Percentiles rank a stretch among this genome's conserved stretches.
Evolutionary conservation across 2,797 vertebrate genomes (phyloP).

Genomic region (Epinephelus coioides): DNA sequence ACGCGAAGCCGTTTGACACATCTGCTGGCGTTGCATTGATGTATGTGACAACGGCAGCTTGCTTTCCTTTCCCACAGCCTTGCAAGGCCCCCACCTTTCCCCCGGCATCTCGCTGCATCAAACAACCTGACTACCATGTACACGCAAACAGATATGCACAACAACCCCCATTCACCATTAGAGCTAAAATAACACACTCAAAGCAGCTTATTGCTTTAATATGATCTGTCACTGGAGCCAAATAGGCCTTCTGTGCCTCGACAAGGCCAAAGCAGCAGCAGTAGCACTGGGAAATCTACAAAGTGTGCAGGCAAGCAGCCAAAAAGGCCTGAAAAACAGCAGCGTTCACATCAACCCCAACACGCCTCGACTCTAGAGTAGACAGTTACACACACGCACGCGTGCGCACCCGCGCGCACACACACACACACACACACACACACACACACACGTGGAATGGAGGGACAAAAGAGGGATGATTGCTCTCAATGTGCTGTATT

Average conservation of each 20-base stretch:
- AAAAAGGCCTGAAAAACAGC: slow-evolving; percentile 72
- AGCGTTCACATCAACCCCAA: slow-evolving; percentile 60
- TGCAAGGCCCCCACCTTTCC: slow-evolving; percentile 61
- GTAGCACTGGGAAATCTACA: slow-evolving; percentile 50
- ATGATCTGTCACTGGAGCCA: slow-evolving; percentile 67
- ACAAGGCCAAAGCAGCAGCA: slow-evolving; percentile 54
- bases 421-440: slow-evolving; percentile 14
- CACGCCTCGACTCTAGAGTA: slow-evolving; percentile 43
- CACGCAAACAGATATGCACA: slow-evolving; percentile 32
- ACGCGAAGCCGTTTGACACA: slow-evolving; percentile 80
- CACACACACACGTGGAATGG: slow-evolving; percentile 19
- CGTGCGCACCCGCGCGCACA: not conserved
- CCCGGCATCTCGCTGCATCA: slow-evolving; percentile 39
- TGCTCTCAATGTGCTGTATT: slow-evolving; percentile 71
- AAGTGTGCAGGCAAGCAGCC: slow-evolving; percentile 65
- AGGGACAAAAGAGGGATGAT: slow-evolving; percentile 77
- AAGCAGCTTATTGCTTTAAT: slow-evolving; percentile 71
- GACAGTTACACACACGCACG: slow-evolving; percentile 41
- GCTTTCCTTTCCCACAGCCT: slow-evolving; percentile 80
- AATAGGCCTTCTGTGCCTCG: slow-evolving; percentile 63
- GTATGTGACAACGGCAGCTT: slow-evolving; percentile 72
- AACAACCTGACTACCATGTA: slow-evolving; percentile 52
- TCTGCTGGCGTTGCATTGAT: slow-evolving; percentile 78
- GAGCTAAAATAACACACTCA: slow-evolving; percentile 65
- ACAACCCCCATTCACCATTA: slow-evolving; percentile 60